Conservation (phyloP, 2,888 invertebrate species). For the Diarsia brunnea region DNA sequence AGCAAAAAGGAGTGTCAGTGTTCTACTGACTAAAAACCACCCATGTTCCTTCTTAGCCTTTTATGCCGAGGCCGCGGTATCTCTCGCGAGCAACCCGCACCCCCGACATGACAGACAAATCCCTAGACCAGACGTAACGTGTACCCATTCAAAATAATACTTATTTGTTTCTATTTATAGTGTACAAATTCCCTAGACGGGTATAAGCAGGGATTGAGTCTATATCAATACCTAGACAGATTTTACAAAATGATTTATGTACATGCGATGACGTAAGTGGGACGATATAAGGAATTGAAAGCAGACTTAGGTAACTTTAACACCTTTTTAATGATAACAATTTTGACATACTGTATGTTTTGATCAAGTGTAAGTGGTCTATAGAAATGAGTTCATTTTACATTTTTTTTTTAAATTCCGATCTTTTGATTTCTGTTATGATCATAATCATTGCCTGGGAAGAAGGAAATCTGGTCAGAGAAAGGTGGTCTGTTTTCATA, state of each 20-base stretch:
- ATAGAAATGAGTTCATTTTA: neutral
- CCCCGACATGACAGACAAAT: no score
- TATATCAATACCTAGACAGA: constrained; percentile 39
- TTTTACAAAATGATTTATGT: constrained; percentile 31
- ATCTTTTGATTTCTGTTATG: neutral
- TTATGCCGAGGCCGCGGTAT: no score
- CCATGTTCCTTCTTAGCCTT: no score
- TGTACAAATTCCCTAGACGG: constrained; percentile 31
- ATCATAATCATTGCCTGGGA: neutral
- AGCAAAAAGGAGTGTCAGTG: no score
- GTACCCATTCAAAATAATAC: constrained; percentile 21
- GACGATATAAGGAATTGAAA: neutral
- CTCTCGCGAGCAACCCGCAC: no score
- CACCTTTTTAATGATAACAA: neutral
- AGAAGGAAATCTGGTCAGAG: neutral
- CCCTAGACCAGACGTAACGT: constrained; percentile 7
- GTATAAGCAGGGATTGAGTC: constrained; percentile 44
- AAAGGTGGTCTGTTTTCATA: no score
- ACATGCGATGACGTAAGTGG: neutral
- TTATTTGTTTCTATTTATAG: constrained; percentile 52
- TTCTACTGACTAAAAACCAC: no score
- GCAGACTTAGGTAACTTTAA: neutral
- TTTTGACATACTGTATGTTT: neutral
- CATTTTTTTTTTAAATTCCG: neutral
- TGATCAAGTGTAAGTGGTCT: neutral